Percentiles rank a stretch among this genome's conserved stretches.
phyloP scores from a whole-genome alignment of 1,140 invertebrate species.

The Musca vetustissima region DNA sequence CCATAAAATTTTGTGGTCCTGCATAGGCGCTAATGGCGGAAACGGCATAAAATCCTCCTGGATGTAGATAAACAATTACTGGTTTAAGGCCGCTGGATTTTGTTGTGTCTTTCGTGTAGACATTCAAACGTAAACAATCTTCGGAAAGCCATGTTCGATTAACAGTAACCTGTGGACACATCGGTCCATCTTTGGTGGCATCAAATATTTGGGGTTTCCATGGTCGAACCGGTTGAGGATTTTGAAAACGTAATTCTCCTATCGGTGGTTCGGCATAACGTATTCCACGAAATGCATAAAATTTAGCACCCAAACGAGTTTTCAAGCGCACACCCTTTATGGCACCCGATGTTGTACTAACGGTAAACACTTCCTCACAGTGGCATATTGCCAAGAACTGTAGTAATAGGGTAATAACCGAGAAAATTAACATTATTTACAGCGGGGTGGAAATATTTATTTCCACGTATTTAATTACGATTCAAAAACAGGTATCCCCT shows the following conservation, averaged over 20 bases:
- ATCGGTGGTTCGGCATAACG: constrained; percentile 63
- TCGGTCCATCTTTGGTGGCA: constrained; percentile 61
- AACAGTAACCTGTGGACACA: constrained; percentile 56
- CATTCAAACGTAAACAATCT: constrained; percentile 81
- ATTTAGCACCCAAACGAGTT: constrained; percentile 53
- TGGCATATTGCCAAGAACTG: neutral
- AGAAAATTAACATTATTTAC: no score
- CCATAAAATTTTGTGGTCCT: constrained; percentile 60
- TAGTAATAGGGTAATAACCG: neutral
- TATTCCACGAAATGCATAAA: constrained; percentile 67
- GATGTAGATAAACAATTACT: constrained; percentile 67
- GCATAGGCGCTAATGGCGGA: constrained; percentile 55
- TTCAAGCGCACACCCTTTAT: constrained; percentile 38
- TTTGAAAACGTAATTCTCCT: constrained; percentile 40
- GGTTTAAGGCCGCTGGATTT: constrained; percentile 40
- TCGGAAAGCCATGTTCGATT: constrained; percentile 58
- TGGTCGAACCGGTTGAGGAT: constrained; percentile 57
- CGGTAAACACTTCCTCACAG: constrained; percentile 12
- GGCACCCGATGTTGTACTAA: constrained; percentile 40
- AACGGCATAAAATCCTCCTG: constrained; percentile 61
- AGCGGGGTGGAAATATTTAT: no score
- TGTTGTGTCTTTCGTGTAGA: constrained; percentile 68
- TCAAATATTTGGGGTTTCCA: constrained; percentile 59
- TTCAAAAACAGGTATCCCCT: no score
- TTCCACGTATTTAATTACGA: no score